Conservation (phyloP, 2,797 vertebrate genomes). For the Ptychobarbus kaznakovi region DNA sequence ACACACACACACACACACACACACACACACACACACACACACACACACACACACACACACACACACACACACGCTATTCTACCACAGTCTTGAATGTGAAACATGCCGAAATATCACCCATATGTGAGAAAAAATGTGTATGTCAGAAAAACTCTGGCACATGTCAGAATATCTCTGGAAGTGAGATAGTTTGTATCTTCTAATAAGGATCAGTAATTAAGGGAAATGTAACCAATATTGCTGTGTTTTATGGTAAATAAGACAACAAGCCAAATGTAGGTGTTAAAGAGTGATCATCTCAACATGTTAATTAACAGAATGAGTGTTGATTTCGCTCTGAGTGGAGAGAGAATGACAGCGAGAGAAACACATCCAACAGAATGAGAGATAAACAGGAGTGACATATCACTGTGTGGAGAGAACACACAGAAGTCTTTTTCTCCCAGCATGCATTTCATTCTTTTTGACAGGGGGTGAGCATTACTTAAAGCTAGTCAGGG, state of each 20-base stretch:
- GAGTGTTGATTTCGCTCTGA: neutral
- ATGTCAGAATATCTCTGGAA: neutral
- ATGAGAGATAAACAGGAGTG: slow-evolving; percentile 55
- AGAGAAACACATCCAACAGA: slow-evolving; percentile 30
- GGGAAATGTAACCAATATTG: neutral
- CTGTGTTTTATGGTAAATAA: neutral
- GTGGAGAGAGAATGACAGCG: neutral
- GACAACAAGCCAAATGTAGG: neutral
- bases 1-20: neutral
- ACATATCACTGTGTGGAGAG: slow-evolving; percentile 54
- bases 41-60: neutral
- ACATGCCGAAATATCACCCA: neutral
- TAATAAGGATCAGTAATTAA: neutral
- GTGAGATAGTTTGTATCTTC: neutral
- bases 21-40: neutral
- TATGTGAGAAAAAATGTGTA: neutral
- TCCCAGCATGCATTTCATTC: slow-evolving; percentile 62
- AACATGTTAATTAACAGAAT: slow-evolving; percentile 14
- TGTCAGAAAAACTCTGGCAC: neutral
- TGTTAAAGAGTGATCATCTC: slow-evolving; percentile 12
- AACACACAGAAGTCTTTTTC: slow-evolving; percentile 67
- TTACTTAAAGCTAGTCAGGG: slow-evolving; percentile 62
- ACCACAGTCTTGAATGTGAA: neutral
- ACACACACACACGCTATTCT: neutral
- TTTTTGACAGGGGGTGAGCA: slow-evolving; percentile 72